Percentiles rank a stretch among this genome's conserved stretches.
These are phyloP conservation scores for Microctonus hyperodae DNA, from an alignment of 2,888 invertebrate species.

Conservation along the genomic window DNA sequence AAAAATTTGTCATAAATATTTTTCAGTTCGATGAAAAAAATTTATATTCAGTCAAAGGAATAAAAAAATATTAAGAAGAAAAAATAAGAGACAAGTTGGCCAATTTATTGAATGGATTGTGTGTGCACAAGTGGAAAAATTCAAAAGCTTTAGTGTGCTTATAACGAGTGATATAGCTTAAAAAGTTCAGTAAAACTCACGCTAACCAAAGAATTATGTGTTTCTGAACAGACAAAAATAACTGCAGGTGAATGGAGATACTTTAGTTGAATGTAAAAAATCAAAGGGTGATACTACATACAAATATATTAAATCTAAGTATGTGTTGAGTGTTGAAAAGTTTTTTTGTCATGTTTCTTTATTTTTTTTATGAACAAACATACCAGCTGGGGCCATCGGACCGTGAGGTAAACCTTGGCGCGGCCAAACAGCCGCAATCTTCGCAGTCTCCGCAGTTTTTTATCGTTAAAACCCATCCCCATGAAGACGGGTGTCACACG, in stretches of 20 bases:
- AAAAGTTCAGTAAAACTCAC: neutral
- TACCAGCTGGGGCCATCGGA: slow-evolving; percentile 70
- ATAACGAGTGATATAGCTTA: neutral
- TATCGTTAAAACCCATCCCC: slow-evolving; percentile 67
- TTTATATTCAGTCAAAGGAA: too few species aligned
- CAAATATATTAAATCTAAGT: too few species aligned
- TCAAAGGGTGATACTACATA: neutral
- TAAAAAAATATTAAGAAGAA: neutral
- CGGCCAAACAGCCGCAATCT: slow-evolving; percentile 69
- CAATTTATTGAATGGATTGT: neutral
- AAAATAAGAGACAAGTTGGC: neutral
- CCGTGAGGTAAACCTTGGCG: slow-evolving; percentile 69
- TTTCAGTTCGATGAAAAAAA: too few species aligned
- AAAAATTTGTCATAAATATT: too few species aligned
- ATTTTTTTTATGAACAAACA: slow-evolving; percentile 36
- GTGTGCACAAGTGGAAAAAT: neutral
- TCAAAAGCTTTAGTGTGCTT: neutral
- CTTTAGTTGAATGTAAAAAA: neutral
- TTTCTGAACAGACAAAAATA: neutral
- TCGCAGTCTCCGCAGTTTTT: slow-evolving; percentile 66
- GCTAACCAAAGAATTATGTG: neutral
- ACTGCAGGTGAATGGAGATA: neutral
- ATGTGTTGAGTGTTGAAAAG: too few species aligned
- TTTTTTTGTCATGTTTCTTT: neutral
- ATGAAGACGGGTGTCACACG: slow-evolving; percentile 59